phyloP scores from a whole-genome alignment of 2,113 vertebrate species.

The Nannospalax galili region DNA sequence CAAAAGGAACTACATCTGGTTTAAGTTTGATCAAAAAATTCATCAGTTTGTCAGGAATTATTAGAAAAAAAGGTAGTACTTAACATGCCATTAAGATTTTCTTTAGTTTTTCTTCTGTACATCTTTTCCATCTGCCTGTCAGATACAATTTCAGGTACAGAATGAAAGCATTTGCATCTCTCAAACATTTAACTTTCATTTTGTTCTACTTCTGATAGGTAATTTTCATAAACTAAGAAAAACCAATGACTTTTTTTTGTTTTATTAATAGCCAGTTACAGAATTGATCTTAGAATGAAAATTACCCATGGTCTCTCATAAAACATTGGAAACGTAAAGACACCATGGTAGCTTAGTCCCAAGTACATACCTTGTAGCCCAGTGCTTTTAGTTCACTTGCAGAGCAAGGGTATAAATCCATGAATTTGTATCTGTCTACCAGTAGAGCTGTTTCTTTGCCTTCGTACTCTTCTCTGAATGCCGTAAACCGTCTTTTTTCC shows the following conservation, averaged over 20 bases:
- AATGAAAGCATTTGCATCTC: conserved; percentile 46
- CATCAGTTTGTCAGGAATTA: conserved; percentile 13
- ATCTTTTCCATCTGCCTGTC: background rate
- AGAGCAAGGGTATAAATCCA: conserved; percentile 99
- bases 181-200: conserved; percentile 50
- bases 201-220: conserved; percentile 25
- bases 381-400: conserved; percentile 97
- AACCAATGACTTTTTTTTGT: background rate
- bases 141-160: conserved; percentile 24
- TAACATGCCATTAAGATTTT: conserved; percentile 29
- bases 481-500: conserved; percentile 96
- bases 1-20: conserved; percentile 46
- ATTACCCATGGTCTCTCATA: background rate
- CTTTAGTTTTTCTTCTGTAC: conserved; percentile 29
- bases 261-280: conserved; percentile 26
- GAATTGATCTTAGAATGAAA: conserved; percentile 40
- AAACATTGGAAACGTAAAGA: background rate
- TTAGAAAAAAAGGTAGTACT: conserved; percentile 8
- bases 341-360: background rate
- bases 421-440: conserved; percentile 99
- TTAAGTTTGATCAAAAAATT: conserved; percentile 52
- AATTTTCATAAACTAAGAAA: conserved; percentile 37
- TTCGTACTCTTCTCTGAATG: conserved; percentile 98
- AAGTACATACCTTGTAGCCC: conserved; percentile 94
- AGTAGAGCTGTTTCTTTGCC: conserved; percentile 98